A percentile compares a stretch with the other conserved stretches of the same genome.
phyloP scores from a whole-genome alignment of 1,140 invertebrate species.

The Drosophila parabipectinata region DNA sequence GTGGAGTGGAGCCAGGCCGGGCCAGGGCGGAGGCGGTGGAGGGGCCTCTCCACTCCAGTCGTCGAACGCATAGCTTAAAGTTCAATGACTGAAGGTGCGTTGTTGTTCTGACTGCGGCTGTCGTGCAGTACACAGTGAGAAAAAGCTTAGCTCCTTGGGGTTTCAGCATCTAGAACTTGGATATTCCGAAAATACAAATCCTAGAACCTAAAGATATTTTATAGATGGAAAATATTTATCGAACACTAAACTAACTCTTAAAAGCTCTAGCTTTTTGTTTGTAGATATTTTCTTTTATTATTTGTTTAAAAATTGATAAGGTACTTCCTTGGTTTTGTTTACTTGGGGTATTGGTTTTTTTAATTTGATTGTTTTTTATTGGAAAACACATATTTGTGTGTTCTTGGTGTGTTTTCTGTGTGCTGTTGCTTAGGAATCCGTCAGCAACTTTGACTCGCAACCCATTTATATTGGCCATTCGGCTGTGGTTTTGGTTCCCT shows the following conservation, averaged over 20 bases:
- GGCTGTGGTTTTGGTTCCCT: constrained; percentile 15
- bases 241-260: neutral
- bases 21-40: constrained; percentile 15
- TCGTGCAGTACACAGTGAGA: constrained; percentile 6
- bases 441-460: constrained; percentile 44
- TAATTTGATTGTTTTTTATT: neutral
- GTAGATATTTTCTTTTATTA: neutral
- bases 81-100: constrained; percentile 78
- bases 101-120: constrained; percentile 36
- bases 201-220: neutral
- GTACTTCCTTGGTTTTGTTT: neutral
- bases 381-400: neutral
- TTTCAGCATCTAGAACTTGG: neutral
- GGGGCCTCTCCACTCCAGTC: constrained; percentile 20
- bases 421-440: constrained; percentile 68
- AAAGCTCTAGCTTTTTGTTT: neutral
- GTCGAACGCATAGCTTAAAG: constrained; percentile 74
- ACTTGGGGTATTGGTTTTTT: neutral
- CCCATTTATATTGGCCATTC: constrained; percentile 58
- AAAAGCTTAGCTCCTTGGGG: neutral
- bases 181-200: neutral
- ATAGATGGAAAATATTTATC: neutral
- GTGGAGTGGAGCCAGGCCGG: constrained; percentile 13
- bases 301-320: neutral
- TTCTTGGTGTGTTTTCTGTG: neutral